Base-by-base conservation (phyloP, 2,113 vertebrate genomes). In the Pica pica region DNA sequence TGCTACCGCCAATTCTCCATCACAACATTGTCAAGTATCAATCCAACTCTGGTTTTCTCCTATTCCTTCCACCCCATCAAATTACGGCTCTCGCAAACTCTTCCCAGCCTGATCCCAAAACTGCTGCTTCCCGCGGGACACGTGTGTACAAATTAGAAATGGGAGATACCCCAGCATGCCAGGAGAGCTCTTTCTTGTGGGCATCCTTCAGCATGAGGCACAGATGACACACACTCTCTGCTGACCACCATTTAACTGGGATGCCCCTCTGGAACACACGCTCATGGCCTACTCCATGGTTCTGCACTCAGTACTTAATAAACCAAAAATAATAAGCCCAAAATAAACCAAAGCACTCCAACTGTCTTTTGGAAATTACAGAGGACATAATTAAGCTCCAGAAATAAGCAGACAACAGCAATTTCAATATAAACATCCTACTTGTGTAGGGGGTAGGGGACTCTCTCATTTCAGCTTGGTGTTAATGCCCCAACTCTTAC, bases 381-480 rank as follows among this genome's bases (percentile, higher is more conserved):
- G 92, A 81, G 94, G 68, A 78, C 28, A 2, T 35, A 73, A 80
- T 91, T 78, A 95, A 57, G 74, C 80, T 73, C 69, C 87, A 96
- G 55, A 89, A 91, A 70, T 16, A 79, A 93, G 94, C 47, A 71
- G 49, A 91, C 87, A 94, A 93, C 47, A 93, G 59, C 79, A 17
- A 83, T 96, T 95, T 93, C 59, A 90, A 94, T 33, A 89, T 30
- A 96, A 87, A 83, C 73, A 82, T 57, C 60, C 78, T 74, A 92
- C 71, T 60, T 41, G 24, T 18, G 65, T 11, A 74, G 87, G 63
- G 23, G 35, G 65, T 11, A 74, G 87, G 63, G 23, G 35, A 86
- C 81, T 77, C 64, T 57, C 77, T 65, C 52, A 74, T 83, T 92
- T 91, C 86, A 67, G 61, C 92, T 80, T 6, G 59, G 49, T 35